Percentiles rank a stretch among this genome's conserved stretches.
phyloP scores from a whole-genome alignment of 1,140 invertebrate genomes.

The Drosophila kepulauana region DNA sequence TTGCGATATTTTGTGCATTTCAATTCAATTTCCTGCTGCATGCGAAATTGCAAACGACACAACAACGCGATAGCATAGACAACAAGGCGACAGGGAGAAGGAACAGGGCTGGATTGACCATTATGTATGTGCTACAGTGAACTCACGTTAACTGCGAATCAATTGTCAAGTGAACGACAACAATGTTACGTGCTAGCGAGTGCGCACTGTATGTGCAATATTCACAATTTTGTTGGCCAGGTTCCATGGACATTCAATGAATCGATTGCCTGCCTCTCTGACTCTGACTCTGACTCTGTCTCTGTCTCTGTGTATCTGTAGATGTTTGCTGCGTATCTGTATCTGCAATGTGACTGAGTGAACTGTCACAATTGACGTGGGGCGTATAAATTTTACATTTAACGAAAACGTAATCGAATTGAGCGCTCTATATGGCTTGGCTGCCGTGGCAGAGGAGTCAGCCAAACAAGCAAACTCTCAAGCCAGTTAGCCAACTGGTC shows the following conservation, averaged over 20 bases:
- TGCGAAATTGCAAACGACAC: constrained; percentile 55
- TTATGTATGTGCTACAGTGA: constrained; percentile 53
- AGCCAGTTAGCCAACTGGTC: constrained; percentile 25
- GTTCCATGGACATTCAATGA: constrained; percentile 54
- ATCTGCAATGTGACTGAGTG: constrained; percentile 73
- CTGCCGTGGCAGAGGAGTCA: constrained; percentile 29
- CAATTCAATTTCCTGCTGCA: constrained; percentile 78
- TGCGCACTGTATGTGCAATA: constrained; percentile 59
- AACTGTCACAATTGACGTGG: constrained; percentile 83
- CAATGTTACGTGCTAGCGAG: background rate
- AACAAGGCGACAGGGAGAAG: background rate
- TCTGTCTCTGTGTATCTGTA: constrained; percentile 14
- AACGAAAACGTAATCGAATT: constrained; percentile 84
- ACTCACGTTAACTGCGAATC: background rate
- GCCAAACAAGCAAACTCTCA: constrained; percentile 21
- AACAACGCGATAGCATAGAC: background rate
- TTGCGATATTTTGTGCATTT: constrained; percentile 72
- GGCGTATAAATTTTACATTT: constrained; percentile 84
- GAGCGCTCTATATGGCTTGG: constrained; percentile 75
- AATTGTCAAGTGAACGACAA: background rate
- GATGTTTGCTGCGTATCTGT: constrained; percentile 21
- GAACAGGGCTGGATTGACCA: constrained; percentile 51
- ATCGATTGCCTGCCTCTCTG: constrained; percentile 5
- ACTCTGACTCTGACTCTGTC: constrained; percentile 9
- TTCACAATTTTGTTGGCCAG: constrained; percentile 63